phyloP scores from a whole-genome alignment of 2,797 vertebrate species.

The Bradypodion pumilum region DNA sequence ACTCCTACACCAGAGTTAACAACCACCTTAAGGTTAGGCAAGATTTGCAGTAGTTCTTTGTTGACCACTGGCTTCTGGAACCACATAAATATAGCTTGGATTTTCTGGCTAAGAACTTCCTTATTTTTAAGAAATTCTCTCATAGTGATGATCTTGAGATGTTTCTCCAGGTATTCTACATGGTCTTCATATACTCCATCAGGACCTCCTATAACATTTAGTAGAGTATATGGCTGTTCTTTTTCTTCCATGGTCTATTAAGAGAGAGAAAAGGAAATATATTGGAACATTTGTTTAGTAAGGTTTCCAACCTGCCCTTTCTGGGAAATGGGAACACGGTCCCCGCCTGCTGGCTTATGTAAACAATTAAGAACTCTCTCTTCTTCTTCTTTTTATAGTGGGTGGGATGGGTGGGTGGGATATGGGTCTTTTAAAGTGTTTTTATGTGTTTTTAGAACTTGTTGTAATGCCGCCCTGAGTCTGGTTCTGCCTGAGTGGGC shows the following conservation, averaged over 20 bases:
- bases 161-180: constrained; percentile 66
- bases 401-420: too few relatives aligned
- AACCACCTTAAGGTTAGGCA: constrained; percentile 78
- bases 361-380: too few relatives aligned
- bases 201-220: constrained; percentile 63
- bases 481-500: too few relatives aligned
- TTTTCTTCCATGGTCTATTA: constrained; percentile 72
- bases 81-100: constrained; percentile 78
- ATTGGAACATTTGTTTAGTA: too few relatives aligned
- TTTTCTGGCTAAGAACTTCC: constrained; percentile 70
- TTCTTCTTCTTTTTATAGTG: too few relatives aligned
- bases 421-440: too few relatives aligned
- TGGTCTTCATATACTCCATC: constrained; percentile 63
- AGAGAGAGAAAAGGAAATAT: constrained; percentile 12
- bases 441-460: too few relatives aligned
- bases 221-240: constrained; percentile 74
- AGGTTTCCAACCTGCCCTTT: too few relatives aligned
- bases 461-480: too few relatives aligned
- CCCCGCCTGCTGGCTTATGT: too few relatives aligned
- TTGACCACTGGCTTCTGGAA: constrained; percentile 47
- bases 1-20: constrained; percentile 77
- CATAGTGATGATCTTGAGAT: constrained; percentile 75
- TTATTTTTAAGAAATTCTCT: constrained; percentile 78
- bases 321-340: too few relatives aligned
- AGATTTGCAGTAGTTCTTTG: constrained; percentile 68